phyloP scores from a whole-genome alignment of 2,797 vertebrate species.

The Syndactyla subalaris region DNA sequence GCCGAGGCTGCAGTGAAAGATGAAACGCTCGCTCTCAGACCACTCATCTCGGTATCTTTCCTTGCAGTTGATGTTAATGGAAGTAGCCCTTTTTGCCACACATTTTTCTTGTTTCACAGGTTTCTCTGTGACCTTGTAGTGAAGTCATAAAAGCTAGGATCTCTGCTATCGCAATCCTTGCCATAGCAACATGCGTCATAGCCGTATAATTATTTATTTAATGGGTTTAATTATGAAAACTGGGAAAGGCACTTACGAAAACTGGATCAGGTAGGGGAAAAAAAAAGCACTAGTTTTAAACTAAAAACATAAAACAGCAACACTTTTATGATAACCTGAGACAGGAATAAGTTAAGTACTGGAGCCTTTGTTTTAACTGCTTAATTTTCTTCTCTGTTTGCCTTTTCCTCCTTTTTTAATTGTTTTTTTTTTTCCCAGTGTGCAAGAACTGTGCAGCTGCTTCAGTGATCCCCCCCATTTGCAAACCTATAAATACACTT shows the following conservation, averaged over 20 bases:
- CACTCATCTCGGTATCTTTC: not conserved
- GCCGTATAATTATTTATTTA: constrained; percentile 60
- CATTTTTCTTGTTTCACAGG: not conserved
- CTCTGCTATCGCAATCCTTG: constrained; percentile 49
- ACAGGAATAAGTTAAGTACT: not conserved
- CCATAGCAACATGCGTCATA: constrained; percentile 62
- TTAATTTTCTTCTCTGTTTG: not conserved
- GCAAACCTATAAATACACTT: constrained; percentile 51
- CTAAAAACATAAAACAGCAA: not conserved
- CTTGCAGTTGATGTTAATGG: not conserved
- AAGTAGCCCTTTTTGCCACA: not conserved
- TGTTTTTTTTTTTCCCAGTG: not conserved
- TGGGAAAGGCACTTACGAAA: constrained; percentile 15
- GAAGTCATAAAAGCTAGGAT: constrained; percentile 48
- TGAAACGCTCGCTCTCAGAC: accelerated
- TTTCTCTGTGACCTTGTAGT: constrained; percentile 44
- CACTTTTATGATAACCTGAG: not conserved
- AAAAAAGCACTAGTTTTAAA: not conserved
- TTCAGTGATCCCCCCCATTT: not conserved
- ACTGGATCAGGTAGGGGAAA: not conserved
- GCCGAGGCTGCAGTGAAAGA: not conserved
- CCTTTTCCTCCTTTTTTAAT: not conserved
- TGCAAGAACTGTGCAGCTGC: constrained; percentile 29
- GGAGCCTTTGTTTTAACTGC: not conserved
- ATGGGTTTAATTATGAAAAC: constrained; percentile 63